Base-by-base conservation (phyloP, 2,113 vertebrate genomes). In the Hyla sarda region DNA sequence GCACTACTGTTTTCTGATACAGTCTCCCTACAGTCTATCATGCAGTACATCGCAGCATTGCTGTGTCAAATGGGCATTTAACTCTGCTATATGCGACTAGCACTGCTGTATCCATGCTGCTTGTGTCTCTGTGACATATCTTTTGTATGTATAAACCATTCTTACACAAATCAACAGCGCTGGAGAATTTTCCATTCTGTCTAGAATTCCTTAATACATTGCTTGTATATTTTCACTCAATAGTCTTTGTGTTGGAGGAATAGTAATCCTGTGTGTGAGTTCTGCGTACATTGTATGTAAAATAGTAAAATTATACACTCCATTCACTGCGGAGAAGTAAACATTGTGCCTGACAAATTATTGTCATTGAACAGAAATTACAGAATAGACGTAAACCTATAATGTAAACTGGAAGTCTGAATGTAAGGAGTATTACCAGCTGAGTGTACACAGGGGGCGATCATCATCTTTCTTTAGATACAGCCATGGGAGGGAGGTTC, bases 361-460 rank as follows among this genome's bases (percentile, higher is more conserved):
- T 34, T 30, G 71, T 73, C 34, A 77, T 77, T 32, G 75, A 77
- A 56, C 34, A 34, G n/a, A 76, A 73, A 73, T 73, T 45, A 47
- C n/a, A 76, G 47, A 17, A 17, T 69, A 14, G 41, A 48, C 12
- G 3, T 21, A 47, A 30, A 65, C 30, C 25, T 28, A 30, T 28
- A 45, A 74, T 74, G 23, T 7, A 19, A 16, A 69, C 11, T 34
- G 25, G 13, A 67, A 25, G 10, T 19, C 7, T 41, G 71, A 73
- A 47, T 74, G 58, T 73, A 9, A 7, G 25, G 37, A 11, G 41
- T 0, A 17, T 34, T 54, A 19, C 2, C 14, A 16, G 17, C 14
- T 2, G 1, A 3, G 17, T 25, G n/a, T 62, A 11, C 19, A 65
- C 13, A 30, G 9, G 7, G 11, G 13, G 58, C n/a, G 25, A 9